Evolutionary conservation across 1,140 invertebrate genomes (phyloP).

Genomic region (Drosophila lacertosa): DNA sequence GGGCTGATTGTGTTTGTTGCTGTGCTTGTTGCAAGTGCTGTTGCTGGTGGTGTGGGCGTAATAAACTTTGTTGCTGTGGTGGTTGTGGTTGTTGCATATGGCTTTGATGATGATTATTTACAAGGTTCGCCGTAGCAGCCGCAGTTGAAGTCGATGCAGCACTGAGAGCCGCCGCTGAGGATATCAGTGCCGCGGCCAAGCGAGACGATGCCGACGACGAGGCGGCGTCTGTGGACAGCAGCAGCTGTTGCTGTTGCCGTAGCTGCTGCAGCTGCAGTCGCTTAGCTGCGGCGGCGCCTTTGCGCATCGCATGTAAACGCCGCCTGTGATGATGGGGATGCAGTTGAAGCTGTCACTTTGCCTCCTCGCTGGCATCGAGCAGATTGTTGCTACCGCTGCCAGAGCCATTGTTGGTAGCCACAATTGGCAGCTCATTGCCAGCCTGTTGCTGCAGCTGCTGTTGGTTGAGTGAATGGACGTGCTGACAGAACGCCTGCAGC

Average conservation of each 20-base stretch:
- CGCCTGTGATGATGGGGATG: slow-evolving; percentile 75
- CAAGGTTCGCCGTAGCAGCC: slow-evolving; percentile 62
- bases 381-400: slow-evolving; percentile 61
- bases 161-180: slow-evolving; percentile 69
- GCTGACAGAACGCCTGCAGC: slow-evolving; percentile 85
- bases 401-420: slow-evolving; percentile 44
- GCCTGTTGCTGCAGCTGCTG: slow-evolving; percentile 57
- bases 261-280: slow-evolving; percentile 69
- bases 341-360: slow-evolving; percentile 82
- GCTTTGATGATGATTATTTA: slow-evolving; percentile 81
- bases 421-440: slow-evolving; percentile 36
- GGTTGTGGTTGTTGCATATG: slow-evolving; percentile 61
- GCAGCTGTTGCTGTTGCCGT: slow-evolving; percentile 55
- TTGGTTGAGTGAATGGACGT: slow-evolving; percentile 75
- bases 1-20: slow-evolving; percentile 58
- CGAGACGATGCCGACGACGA: slow-evolving; percentile 55
- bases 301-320: slow-evolving; percentile 77
- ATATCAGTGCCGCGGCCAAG: slow-evolving; percentile 70
- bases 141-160: slow-evolving; percentile 54
- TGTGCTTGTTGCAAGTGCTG: too few relatives aligned
- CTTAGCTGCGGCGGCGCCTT: slow-evolving; percentile 66
- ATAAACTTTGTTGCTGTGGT: slow-evolving; percentile 21
- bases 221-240: slow-evolving; percentile 46
- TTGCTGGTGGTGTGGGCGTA: slow-evolving; percentile 17
- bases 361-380: slow-evolving; percentile 68